phyloP scores from a whole-genome alignment of 2,113 vertebrate genomes.

The Thalassarche chlororhynchos region DNA sequence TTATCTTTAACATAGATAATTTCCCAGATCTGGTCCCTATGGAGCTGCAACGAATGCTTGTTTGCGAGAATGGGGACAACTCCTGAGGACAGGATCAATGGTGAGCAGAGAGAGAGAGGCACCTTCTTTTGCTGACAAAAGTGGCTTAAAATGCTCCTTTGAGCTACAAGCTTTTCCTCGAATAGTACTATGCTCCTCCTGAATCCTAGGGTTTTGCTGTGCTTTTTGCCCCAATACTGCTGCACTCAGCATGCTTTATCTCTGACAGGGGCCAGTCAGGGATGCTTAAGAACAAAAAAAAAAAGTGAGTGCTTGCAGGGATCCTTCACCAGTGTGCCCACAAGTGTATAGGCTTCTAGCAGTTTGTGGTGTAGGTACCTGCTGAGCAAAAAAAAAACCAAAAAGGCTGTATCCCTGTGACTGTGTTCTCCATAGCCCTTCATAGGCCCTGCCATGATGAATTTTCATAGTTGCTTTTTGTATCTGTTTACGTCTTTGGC shows the following conservation, averaged over 20 bases:
- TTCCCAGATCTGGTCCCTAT: neutral
- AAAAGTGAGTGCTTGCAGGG: neutral
- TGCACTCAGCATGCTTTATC: neutral
- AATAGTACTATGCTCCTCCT: accelerated
- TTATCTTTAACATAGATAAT: neutral
- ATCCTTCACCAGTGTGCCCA: neutral
- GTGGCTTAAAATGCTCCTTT: neutral
- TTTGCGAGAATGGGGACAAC: neutral
- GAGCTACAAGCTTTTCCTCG: neutral
- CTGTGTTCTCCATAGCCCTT: neutral
- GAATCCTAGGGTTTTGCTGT: neutral
- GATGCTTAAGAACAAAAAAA: neutral
- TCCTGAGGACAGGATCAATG: neutral
- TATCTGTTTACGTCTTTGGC: neutral
- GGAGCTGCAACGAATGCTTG: neutral
- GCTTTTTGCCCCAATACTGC: neutral
- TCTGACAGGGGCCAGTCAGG: neutral
- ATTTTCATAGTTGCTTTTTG: neutral
- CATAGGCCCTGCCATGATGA: neutral
- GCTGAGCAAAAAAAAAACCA: neutral
- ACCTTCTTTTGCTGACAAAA: neutral
- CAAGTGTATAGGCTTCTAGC: neutral
- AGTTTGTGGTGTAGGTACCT: neutral
- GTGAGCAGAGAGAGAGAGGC: neutral
- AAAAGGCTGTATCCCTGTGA: neutral